phyloP scores from a whole-genome alignment of 2,113 vertebrate species.

The Elephas maximus region DNA sequence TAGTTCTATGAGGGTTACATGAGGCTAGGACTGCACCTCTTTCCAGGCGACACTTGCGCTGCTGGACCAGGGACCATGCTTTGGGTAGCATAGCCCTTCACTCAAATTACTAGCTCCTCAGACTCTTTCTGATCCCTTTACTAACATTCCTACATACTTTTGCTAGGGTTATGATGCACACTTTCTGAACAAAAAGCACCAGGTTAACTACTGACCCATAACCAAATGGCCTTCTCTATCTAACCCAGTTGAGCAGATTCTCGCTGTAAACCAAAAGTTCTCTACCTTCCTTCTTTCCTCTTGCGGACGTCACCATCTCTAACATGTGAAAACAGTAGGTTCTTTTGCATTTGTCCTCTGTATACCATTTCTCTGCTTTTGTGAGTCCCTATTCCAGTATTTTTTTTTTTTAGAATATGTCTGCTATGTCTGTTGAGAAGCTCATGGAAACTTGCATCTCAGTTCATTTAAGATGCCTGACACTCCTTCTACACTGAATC shows the following conservation, averaged over 20 bases:
- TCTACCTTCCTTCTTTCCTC: not conserved
- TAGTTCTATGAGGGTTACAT: not conserved
- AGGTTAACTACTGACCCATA: not conserved
- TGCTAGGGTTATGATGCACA: not conserved
- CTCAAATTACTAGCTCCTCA: not conserved
- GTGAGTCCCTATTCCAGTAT: not conserved
- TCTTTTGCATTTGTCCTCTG: not conserved
- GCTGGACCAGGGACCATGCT: not conserved
- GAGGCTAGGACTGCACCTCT: not conserved
- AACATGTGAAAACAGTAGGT: not conserved
- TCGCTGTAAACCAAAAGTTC: not conserved
- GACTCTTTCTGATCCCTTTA: not conserved
- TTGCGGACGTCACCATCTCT: not conserved
- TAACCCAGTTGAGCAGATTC: not conserved
- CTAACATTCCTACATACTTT: not conserved
- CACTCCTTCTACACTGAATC: not conserved
- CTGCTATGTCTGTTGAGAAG: not conserved
- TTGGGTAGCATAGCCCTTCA: not conserved
- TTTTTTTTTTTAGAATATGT: not conserved
- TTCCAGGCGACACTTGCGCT: not conserved
- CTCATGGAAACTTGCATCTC: not conserved
- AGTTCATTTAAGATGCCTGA: not conserved
- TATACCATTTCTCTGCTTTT: not conserved
- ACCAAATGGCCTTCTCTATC: not conserved
- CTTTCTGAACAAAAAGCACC: not conserved